phyloP scores from a whole-genome alignment of 2,888 invertebrate species.

The Melinaea menophilus region DNA sequence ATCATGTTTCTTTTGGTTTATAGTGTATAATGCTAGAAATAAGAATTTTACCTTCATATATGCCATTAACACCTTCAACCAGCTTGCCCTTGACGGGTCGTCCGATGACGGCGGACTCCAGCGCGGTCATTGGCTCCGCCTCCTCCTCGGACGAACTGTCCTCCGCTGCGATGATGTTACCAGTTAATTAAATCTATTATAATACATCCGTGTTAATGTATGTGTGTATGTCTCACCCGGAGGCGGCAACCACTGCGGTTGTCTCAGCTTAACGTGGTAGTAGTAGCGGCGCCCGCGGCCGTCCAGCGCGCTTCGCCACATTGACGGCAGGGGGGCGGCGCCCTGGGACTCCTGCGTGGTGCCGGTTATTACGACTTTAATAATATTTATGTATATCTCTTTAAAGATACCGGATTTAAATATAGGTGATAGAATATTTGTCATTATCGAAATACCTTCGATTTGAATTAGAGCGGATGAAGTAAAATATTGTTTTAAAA shows the following conservation, averaged over 20 bases:
- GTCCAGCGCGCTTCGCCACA: conserved; percentile 93
- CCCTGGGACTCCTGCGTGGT: conserved; percentile 4
- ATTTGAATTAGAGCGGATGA: no score
- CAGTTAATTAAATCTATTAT: background rate
- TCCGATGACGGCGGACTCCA: conserved; percentile 57
- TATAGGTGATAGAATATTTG: no score
- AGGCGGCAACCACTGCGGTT: conserved; percentile 89
- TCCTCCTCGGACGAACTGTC: conserved; percentile 68
- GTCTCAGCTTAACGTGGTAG: conserved; percentile 88
- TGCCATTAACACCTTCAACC: conserved; percentile 71
- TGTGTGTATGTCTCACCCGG: conserved; percentile 36
- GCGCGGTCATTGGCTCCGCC: conserved; percentile 46
- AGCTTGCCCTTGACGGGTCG: conserved; percentile 57
- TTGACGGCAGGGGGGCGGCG: conserved; percentile 83
- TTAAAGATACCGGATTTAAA: no score
- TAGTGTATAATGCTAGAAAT: no score
- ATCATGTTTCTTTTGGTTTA: no score
- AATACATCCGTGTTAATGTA: no score
- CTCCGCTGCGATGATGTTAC: conserved; percentile 37
- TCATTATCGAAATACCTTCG: no score
- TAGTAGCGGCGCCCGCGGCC: conserved; percentile 91
- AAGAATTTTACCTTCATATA: conserved; percentile 62
- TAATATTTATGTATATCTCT: no score
- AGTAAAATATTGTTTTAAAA: no score
- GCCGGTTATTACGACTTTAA: no score